These are phyloP conservation scores for Myoxocephalus aenaeus DNA, from an alignment of 2,797 vertebrate species.

Conservation along the genomic window DNA sequence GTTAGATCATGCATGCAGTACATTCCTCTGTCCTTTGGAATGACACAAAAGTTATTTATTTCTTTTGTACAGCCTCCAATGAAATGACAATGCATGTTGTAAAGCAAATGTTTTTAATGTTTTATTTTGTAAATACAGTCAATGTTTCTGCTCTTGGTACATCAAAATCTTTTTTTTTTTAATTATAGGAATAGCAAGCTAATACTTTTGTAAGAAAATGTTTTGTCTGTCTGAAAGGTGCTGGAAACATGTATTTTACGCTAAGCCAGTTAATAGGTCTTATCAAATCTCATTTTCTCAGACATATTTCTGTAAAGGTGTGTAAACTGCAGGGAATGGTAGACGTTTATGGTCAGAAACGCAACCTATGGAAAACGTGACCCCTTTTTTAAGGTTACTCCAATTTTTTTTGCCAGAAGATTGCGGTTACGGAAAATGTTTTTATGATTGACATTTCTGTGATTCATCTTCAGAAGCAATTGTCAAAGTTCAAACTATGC, in stretches of 20 bases:
- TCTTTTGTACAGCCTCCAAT: constrained; percentile 70
- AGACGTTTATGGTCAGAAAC: constrained; percentile 20
- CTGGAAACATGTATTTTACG: constrained; percentile 35
- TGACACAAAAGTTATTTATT: constrained; percentile 67
- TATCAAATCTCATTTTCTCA: constrained; percentile 36
- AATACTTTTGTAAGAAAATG: constrained; percentile 59
- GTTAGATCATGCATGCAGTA: constrained; percentile 71
- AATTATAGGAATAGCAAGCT: constrained; percentile 62
- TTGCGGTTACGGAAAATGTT: constrained; percentile 40
- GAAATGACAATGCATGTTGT: constrained; percentile 68
- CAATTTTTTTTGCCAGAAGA: constrained; percentile 33
- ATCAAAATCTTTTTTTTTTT: constrained; percentile 54
- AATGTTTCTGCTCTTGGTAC: constrained; percentile 50
- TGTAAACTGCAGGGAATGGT: constrained; percentile 56
- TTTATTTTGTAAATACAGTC: constrained; percentile 67
- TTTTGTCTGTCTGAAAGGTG: constrained; percentile 46
- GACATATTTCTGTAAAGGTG: constrained; percentile 27
- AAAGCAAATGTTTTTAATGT: constrained; percentile 57
- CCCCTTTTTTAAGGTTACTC: constrained; percentile 14
- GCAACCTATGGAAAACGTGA: constrained; percentile 11
- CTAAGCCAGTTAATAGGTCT: constrained; percentile 24
- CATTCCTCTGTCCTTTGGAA: constrained; percentile 58
- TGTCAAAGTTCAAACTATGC: constrained; percentile 81
- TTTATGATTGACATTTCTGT: constrained; percentile 45
- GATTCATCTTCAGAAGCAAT: constrained; percentile 62